Evolutionary conservation across 2,113 vertebrate species (phyloP), one percentile per base, ranked within the genome.

Genomic region (Brevimyrus niger): DNA sequence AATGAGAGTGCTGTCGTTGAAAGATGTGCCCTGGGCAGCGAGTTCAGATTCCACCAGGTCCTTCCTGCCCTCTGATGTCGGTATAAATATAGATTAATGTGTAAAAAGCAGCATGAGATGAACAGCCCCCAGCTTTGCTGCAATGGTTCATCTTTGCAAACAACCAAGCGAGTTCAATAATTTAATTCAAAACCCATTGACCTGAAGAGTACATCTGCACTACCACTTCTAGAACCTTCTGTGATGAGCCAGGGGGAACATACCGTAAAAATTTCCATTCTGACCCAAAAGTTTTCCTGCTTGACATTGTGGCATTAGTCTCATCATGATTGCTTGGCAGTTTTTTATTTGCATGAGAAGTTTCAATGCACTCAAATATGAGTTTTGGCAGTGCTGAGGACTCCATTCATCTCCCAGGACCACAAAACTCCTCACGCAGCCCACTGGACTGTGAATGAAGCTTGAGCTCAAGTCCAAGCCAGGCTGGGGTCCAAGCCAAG

Each of bases 151-250:
- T 69, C 61, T 69, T 80, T 42, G 73, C 73, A 80, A 80, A 42
- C 35, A 80, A 69, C 27, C 61, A 80, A 38, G 73, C 73, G 6
- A 80, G 73, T 80, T 80, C 73, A 80, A 80, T 80, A 80, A 80
- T 80, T 80, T 35, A 80, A 80, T 80, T 80, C 73, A 80, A 80
- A 80, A 80, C 73, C 73, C 73, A 80, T 35, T 80, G 73, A 80
- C 73, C 73, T 80, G 73, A 80, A 80, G 73, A 80, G 73, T 80
- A 80, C 35, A 42, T 80, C 73, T 80, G 38, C 61, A 69, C 35
- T 13, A 80, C 73, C 73, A 38, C 73, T 80, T 38, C 69, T 76
- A 38, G 69, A 76, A 76, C 31, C 73, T 80, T 80, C 73, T 42
- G 35, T 19, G 73, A 80, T 42, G 35, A 80, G 31, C 73, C 73